phyloP scores from a whole-genome alignment of 2,113 vertebrate genomes.

The Xiphorhynchus elegans region DNA sequence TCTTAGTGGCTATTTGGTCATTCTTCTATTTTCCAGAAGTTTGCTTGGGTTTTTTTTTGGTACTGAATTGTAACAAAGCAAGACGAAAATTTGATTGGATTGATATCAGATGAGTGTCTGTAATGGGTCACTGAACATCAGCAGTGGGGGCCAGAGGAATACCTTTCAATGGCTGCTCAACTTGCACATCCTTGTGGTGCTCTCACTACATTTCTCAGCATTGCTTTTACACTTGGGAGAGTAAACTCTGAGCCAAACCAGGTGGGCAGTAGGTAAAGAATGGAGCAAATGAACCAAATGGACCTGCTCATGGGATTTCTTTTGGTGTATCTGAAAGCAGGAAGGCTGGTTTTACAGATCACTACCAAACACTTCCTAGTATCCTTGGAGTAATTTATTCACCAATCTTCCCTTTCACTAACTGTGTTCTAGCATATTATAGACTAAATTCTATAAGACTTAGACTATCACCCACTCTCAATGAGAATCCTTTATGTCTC shows the following conservation, averaged over 20 bases:
- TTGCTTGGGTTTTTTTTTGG: neutral
- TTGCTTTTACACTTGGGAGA: neutral
- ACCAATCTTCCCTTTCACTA: neutral
- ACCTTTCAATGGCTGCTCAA: neutral
- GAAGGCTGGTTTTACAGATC: neutral
- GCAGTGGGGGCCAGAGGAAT: neutral
- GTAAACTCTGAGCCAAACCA: neutral
- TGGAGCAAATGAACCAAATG: neutral
- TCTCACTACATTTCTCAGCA: neutral
- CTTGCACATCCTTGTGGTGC: accelerated
- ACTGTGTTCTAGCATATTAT: neutral
- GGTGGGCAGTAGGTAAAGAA: neutral
- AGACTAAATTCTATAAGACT: neutral
- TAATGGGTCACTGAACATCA: neutral
- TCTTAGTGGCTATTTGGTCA: neutral
- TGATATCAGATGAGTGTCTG: neutral
- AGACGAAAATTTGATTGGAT: neutral
- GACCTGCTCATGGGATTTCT: neutral
- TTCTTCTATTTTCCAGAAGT: neutral
- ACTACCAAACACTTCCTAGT: neutral
- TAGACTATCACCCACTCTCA: neutral
- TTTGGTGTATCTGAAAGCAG: neutral
- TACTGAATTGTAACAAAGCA: neutral
- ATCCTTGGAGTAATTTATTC: neutral
- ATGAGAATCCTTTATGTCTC: neutral